Percentiles rank a stretch among this genome's conserved stretches.
Evolutionary conservation across 2,888 invertebrate species (phyloP).

Genomic region (Lycia hirtaria): DNA sequence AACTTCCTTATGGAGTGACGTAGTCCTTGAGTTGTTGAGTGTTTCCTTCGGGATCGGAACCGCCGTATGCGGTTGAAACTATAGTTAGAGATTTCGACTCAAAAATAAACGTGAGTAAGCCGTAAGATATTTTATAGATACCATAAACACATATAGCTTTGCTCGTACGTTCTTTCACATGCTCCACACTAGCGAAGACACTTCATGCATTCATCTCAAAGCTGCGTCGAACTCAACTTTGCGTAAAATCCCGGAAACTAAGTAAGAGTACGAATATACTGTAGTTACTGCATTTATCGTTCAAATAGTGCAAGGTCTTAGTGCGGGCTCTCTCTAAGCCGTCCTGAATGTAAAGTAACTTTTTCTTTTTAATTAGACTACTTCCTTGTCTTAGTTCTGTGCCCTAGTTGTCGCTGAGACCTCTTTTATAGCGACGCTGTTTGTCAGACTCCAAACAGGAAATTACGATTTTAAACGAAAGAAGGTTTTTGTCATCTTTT

Average conservation of each 20-base stretch:
- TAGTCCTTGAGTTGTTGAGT: no score
- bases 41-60: no score
- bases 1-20: no score
- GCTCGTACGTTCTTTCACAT: background rate
- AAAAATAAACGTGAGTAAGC: no score
- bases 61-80: no score
- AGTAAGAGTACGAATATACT: background rate
- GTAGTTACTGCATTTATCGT: background rate
- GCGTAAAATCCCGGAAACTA: slow-evolving; percentile 5
- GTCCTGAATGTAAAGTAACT: slow-evolving; percentile 9
- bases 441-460: slow-evolving; percentile 17
- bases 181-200: background rate
- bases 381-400: slow-evolving; percentile 13
- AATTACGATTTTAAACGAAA: slow-evolving; percentile 16
- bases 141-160: no score
- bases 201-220: slow-evolving; percentile 3
- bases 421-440: background rate
- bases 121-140: no score
- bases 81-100: no score
- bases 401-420: slow-evolving; percentile 2
- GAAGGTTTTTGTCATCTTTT: background rate
- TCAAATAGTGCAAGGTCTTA: background rate
- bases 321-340: background rate
- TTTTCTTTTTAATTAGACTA: slow-evolving; percentile 21
- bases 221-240: slow-evolving; percentile 11